A percentile compares a stretch with the other conserved stretches of the same genome.
Conservation (phyloP, 2,113 vertebrate genomes). For the Malaclemys terrapin region DNA sequence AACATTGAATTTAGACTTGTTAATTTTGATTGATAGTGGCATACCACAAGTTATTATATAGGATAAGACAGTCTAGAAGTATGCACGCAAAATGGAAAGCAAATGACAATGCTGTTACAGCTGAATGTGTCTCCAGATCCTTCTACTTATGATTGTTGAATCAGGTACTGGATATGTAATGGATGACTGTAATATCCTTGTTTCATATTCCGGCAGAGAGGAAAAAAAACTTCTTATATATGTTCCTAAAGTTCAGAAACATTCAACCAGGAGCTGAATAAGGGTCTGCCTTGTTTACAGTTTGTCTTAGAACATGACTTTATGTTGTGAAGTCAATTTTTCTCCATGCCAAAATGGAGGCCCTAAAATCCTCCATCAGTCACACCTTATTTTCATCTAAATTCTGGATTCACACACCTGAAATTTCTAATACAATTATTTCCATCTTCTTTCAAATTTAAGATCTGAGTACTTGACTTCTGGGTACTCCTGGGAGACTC, state of each 20-base stretch:
- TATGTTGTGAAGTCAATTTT: not conserved
- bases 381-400: not conserved
- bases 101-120: slow-evolving; percentile 11
- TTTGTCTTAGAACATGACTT: slow-evolving; percentile 9
- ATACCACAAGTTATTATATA: slow-evolving; percentile 57
- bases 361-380: not conserved
- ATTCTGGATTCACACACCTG: not conserved
- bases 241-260: not conserved
- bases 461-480: not conserved
- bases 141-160: not conserved
- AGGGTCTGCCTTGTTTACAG: not conserved
- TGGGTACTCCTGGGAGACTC: not conserved
- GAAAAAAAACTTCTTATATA: not conserved
- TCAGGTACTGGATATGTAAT: not conserved
- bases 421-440: slow-evolving; percentile 5
- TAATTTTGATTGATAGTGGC: slow-evolving; percentile 77
- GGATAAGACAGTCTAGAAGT: slow-evolving; percentile 24
- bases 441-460: slow-evolving; percentile 17
- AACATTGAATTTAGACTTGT: slow-evolving; percentile 76
- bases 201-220: not conserved
- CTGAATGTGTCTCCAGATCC: not conserved
- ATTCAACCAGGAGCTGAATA: not conserved
- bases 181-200: not conserved
- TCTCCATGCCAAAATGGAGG: not conserved
- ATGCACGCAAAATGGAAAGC: slow-evolving; percentile 10